phyloP scores from a whole-genome alignment of 2,113 vertebrate genomes.

The Spizaetus ornatus region DNA sequence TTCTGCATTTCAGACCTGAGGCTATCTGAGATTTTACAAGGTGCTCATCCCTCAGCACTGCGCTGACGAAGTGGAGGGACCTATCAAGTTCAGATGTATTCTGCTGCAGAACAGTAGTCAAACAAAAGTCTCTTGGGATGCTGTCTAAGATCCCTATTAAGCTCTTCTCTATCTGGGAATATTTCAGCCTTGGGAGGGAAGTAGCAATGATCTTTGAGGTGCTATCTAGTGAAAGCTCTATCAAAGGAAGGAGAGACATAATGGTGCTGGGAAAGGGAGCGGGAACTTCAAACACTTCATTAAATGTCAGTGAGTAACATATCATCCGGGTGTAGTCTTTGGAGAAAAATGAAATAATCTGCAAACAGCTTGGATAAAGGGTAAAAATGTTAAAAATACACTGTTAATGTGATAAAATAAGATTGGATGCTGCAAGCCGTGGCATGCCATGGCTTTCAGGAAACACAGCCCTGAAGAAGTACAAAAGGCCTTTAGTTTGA shows the following conservation, averaged over 20 bases:
- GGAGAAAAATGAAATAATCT: constrained; percentile 58
- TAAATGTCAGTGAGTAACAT: neutral
- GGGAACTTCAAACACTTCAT: neutral
- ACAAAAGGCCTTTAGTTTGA: constrained; percentile 77
- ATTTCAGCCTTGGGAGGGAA: constrained; percentile 10
- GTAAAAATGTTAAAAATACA: constrained; percentile 41
- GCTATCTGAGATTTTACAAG: neutral
- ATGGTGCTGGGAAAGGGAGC: neutral
- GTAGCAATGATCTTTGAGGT: neutral
- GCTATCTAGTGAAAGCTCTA: neutral
- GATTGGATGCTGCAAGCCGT: constrained; percentile 19
- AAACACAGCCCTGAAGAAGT: constrained; percentile 63
- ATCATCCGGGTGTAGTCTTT: constrained; percentile 30
- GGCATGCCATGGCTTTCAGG: constrained; percentile 53
- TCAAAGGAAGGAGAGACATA: neutral
- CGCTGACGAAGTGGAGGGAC: neutral
- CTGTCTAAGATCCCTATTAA: neutral
- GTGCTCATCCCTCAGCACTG: neutral
- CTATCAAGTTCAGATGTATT: neutral
- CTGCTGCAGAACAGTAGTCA: constrained; percentile 14
- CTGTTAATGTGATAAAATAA: constrained; percentile 29
- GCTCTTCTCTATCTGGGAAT: constrained; percentile 13
- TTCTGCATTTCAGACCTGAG: neutral
- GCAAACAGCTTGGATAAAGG: constrained; percentile 44
- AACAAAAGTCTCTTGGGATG: neutral